Evolutionary conservation across 2,888 invertebrate genomes (phyloP), one percentile per base, ranked within the genome.

Genomic region (Neoaliturus tenellus): DNA sequence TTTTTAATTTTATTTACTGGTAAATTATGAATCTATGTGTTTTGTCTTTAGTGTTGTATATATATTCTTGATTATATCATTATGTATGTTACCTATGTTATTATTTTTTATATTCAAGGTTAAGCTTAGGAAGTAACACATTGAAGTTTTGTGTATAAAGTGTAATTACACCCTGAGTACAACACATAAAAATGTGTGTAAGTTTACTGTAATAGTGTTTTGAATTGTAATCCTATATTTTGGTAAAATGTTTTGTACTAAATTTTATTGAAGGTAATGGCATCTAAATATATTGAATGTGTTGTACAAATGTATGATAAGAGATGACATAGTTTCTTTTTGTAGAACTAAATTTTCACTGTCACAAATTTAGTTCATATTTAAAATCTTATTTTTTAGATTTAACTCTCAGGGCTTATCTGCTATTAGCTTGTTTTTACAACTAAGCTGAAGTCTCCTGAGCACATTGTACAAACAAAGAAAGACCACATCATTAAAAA

Each of bases 41-140:
- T 3, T 62, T 62, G 62, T 28, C 23, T 6, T 62, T 62, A 28
- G 28, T 62, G 31, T 62, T 28, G 28, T 62, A 31, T 62, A 31
- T 62, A 62, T 62, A 28, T 28, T 62, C 28, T 28, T 62, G 62
- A 62, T 62, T 62, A 28, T 62, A 62, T 62, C 31, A 17, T 31
- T 31, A 62, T 17, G 31, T 62, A 31, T 31, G 62, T 62, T 62
- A 62, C 62, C 62, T 31, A 62, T 55, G 55, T 55, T 55, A 55
- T n/a, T n/a, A 12, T 23, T 55, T 31, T 62, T 8, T 28, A 28
- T 23, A 23, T 51, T 51, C 5, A 3, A 51, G 51, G 0, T 23
- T 51, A 23, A 23, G 23, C 51, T 51, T 20, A 51, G 23, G 23
- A 51, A 4, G 20, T 23, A 4, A 6, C 23, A 23, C 3, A 51